These are phyloP conservation scores for Azorinus chamasolen DNA, from an alignment of 2,888 invertebrate genomes.

Conservation along the genomic window DNA sequence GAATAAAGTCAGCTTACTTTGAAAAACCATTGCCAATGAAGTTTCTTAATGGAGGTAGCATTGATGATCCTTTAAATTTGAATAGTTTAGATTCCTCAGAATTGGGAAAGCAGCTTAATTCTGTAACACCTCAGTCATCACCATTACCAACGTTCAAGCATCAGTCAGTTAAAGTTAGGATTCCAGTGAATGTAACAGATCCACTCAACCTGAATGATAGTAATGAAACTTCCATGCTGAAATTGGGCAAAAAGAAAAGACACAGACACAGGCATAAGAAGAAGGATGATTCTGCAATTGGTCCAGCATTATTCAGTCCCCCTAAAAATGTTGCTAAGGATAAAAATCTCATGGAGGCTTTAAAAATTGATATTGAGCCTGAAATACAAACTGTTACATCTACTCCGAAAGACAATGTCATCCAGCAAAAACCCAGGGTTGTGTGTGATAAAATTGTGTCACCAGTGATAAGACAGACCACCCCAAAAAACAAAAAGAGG, in stretches of 20 bases:
- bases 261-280: constrained; percentile 68
- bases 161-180: constrained; percentile 94
- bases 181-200: constrained; percentile 96
- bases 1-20: constrained; percentile 61
- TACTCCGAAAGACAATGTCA: constrained; percentile 44
- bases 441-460: constrained; percentile 78
- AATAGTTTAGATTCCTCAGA: constrained; percentile 91
- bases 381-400: constrained; percentile 26
- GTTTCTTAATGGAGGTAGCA: constrained; percentile 97
- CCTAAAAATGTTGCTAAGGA: constrained; percentile 62
- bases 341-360: constrained; percentile 73
- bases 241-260: constrained; percentile 66
- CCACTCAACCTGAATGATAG: constrained; percentile 92
- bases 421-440: constrained; percentile 31
- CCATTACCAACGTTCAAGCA: constrained; percentile 94
- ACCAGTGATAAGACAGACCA: constrained; percentile 80
- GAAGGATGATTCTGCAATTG: constrained; percentile 55
- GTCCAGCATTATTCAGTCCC: constrained; percentile 34
- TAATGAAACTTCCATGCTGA: constrained; percentile 73
- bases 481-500: constrained; percentile 74
- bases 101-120: constrained; percentile 88
- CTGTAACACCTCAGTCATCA: constrained; percentile 96
- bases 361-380: constrained; percentile 74
- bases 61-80: constrained; percentile 97
- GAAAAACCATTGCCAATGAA: constrained; percentile 94